These are phyloP conservation scores for Bradypodion pumilum DNA, from an alignment of 2,797 vertebrate genomes.

Conservation along the genomic window DNA sequence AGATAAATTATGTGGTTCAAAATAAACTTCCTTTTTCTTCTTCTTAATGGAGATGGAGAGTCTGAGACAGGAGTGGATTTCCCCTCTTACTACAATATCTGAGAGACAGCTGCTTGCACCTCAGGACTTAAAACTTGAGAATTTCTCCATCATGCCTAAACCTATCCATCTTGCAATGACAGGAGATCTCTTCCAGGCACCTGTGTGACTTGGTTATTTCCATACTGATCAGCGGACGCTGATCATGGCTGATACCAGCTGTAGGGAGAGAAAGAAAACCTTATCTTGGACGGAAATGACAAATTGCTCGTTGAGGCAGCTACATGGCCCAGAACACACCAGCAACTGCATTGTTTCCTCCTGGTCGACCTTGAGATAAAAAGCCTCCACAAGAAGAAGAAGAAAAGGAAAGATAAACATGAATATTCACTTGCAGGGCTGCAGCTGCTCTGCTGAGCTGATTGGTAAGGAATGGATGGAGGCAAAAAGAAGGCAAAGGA, in stretches of 20 bases:
- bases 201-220: constrained; percentile 3
- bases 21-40: background rate
- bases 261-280: background rate
- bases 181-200: background rate
- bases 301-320: background rate
- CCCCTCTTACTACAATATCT: background rate
- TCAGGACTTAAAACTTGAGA: background rate
- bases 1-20: background rate
- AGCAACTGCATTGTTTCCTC: background rate
- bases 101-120: background rate
- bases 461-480: background rate
- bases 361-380: background rate
- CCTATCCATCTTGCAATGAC: background rate
- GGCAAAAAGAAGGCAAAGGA: background rate
- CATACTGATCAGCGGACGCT: background rate
- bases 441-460: background rate
- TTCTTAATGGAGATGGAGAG: background rate
- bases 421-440: background rate
- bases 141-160: background rate
- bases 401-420: background rate
- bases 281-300: constrained; percentile 12
- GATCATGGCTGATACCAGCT: background rate
- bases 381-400: background rate
- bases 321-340: background rate
- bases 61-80: background rate